Evolutionary conservation across 2,113 vertebrate genomes (phyloP).

Genomic region (Neolamprologus tretocephalus): DNA sequence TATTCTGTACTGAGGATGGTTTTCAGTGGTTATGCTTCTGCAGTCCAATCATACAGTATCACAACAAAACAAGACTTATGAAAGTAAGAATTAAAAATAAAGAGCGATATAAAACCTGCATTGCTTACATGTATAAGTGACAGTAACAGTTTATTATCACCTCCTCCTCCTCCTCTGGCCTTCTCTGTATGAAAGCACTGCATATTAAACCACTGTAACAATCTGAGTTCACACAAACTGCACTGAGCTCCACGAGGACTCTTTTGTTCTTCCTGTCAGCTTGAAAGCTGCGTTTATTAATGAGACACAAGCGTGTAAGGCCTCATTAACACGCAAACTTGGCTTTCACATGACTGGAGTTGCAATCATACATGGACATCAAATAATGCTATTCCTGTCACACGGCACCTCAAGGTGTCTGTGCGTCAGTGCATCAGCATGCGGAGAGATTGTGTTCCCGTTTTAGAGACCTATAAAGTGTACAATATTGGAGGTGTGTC

Average conservation of each 20-base stretch:
- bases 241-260: neutral
- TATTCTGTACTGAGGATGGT: neutral
- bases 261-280: neutral
- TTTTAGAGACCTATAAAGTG: neutral
- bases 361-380: neutral
- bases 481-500: neutral
- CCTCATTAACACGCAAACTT: neutral
- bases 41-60: neutral
- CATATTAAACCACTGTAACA: neutral
- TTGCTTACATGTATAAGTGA: neutral
- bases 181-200: neutral
- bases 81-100: neutral
- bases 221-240: neutral
- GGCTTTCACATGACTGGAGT: neutral
- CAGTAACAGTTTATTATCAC: neutral
- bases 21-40: neutral
- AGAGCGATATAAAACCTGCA: neutral
- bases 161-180: neutral
- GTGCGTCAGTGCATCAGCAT: neutral
- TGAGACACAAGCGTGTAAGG: neutral
- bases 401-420: neutral
- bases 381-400: neutral
- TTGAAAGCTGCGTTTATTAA: neutral
- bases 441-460: accelerated
- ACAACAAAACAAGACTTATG: neutral